These are phyloP conservation scores for Epiperipatus broadwayi DNA, from an alignment of 2,888 invertebrate genomes.

Conservation along the genomic window DNA sequence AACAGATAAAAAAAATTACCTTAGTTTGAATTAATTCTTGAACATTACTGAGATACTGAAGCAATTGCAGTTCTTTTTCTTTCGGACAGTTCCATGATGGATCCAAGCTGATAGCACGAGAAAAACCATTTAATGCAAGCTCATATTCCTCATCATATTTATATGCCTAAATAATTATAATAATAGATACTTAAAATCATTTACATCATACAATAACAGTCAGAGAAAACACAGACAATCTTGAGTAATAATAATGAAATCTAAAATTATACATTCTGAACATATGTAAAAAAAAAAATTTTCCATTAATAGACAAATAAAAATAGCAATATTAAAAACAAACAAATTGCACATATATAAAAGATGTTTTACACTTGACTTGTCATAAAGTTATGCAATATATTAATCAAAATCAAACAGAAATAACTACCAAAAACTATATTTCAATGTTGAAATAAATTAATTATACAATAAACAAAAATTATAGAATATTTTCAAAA, in stretches of 20 bases:
- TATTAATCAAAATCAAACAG: too few species aligned
- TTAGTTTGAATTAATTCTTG: slow-evolving; percentile 42
- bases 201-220: slow-evolving; percentile 5
- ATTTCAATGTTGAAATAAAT: too few species aligned
- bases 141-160: slow-evolving; percentile 59
- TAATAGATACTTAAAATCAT: not conserved
- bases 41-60: slow-evolving; percentile 44
- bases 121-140: slow-evolving; percentile 47
- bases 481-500: too few species aligned
- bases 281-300: not conserved
- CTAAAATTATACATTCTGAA: slow-evolving; percentile 15
- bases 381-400: too few species aligned
- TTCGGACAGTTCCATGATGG: slow-evolving; percentile 52
- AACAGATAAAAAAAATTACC: slow-evolving; percentile 31
- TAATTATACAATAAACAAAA: too few species aligned
- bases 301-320: slow-evolving; percentile 10
- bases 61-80: slow-evolving; percentile 40
- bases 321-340: slow-evolving; percentile 12
- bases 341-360: too few species aligned
- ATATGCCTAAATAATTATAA: slow-evolving; percentile 37
- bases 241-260: too few species aligned
- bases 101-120: slow-evolving; percentile 45
- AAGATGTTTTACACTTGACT: too few species aligned
- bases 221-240: not conserved
- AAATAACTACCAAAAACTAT: too few species aligned